Evolutionary conservation across 2,888 invertebrate species (phyloP).

Genomic region (Phorcus lineatus): DNA sequence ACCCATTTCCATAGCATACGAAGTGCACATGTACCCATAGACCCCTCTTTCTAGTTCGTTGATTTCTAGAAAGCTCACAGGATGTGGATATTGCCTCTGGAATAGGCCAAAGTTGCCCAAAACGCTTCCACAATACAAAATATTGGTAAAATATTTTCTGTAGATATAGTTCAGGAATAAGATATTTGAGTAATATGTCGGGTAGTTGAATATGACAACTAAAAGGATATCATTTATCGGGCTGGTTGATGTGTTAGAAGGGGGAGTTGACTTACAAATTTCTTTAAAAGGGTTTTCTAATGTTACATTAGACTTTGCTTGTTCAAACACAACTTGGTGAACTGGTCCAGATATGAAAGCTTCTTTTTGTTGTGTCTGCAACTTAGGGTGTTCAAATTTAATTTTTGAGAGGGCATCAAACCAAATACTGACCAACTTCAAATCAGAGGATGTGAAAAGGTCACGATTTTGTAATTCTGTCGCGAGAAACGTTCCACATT

Average conservation of each 20-base stretch:
- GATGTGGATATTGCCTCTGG: background rate
- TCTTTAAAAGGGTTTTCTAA: too few species aligned
- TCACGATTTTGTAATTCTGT: too few species aligned
- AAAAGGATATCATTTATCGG: background rate
- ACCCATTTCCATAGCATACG: slow-evolving; percentile 22
- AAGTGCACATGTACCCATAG: slow-evolving; percentile 6
- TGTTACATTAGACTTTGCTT: too few species aligned
- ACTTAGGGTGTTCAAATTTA: background rate
- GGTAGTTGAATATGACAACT: background rate
- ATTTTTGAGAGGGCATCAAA: too few species aligned
- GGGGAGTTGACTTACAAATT: background rate
- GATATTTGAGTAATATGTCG: background rate
- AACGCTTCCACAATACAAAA: slow-evolving; percentile 12
- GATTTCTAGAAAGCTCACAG: slow-evolving; percentile 16
- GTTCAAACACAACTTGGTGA: too few species aligned
- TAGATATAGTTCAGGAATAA: slow-evolving; percentile 15
- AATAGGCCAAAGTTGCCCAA: background rate
- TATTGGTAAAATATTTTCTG: slow-evolving; percentile 16
- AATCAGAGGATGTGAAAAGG: too few species aligned
- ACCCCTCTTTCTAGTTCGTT: background rate
- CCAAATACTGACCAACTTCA: too few species aligned
- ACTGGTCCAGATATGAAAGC: too few species aligned
- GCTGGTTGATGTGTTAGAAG: background rate
- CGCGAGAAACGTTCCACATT: too few species aligned
- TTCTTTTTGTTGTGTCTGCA: too few species aligned